A percentile compares a stretch with the other conserved stretches of the same genome.
phyloP scores from a whole-genome alignment of 2,888 invertebrate genomes.

The Rotaria sp. region DNA sequence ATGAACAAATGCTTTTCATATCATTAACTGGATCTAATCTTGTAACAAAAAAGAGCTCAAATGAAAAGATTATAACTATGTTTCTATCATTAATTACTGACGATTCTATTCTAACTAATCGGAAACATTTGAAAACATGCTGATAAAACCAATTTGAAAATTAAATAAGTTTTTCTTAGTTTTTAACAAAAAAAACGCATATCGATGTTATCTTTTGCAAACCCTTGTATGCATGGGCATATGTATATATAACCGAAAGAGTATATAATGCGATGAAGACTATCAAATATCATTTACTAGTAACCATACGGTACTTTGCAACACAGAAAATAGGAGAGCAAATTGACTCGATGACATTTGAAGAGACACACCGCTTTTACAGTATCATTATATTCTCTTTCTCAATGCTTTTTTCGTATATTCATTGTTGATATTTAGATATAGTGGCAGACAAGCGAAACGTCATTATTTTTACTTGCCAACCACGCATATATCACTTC shows the following conservation, averaged over 20 bases:
- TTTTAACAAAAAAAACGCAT: background rate
- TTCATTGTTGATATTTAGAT: conserved; percentile 19
- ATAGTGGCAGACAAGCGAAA: conserved; percentile 9
- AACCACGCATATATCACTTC: background rate
- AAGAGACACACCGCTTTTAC: conserved; percentile 16
- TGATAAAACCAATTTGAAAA: no score
- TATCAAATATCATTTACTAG: conserved; percentile 13
- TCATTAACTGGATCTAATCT: background rate
- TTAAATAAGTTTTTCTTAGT: no score
- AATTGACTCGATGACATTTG: conserved; percentile 22
- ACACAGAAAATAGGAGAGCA: background rate
- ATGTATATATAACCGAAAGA: background rate
- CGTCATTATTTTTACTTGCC: background rate
- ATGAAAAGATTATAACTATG: no score
- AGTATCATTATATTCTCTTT: conserved; percentile 19
- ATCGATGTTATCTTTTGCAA: background rate
- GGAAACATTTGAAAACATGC: no score
- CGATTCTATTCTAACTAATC: no score
- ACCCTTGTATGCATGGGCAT: background rate
- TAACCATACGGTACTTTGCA: background rate
- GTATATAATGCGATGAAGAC: conserved; percentile 10
- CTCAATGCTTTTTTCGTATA: background rate
- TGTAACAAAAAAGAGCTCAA: background rate
- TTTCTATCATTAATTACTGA: no score
- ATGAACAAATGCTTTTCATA: background rate